Evolutionary conservation across 1,140 invertebrate genomes (phyloP), one percentile per base, ranked within the genome.

Genomic region (Apis florea): DNA sequence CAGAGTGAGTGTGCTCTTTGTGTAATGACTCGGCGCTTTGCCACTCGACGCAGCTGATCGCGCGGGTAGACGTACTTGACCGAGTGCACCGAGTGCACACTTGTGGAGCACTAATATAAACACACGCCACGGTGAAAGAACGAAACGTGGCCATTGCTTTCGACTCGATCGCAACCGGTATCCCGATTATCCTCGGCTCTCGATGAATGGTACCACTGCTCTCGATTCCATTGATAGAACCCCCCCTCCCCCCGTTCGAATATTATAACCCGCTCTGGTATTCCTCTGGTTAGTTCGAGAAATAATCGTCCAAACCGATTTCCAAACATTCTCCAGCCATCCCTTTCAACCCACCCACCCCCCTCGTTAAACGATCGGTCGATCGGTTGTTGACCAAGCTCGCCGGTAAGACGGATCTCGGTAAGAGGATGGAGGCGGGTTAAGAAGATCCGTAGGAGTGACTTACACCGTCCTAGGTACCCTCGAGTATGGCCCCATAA

Each of bases 1-100:
- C 90, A 91, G 87, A 91, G 91, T 93, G 93, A 94, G 92, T 93
- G 83, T 92, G 91, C 92, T 93, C 91, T 93, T 93, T 91, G 90
- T 90, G 85, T 90, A 93, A 93, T 94, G 93, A 94, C 92, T 93
- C 80, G 90, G 90, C 93, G 86, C 90, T 90, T 80, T 87, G 86
- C 87, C n/a, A n/a, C n/a, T 86, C 87, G 74, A 70, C 88, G 86
- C 88, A 89, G 89, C 90, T 89, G 90, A 90, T 91, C 88, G 87
- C 88, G 87, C 83, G 85, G 89, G 91, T 92, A 90, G 91, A 89
- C 91, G 91, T 92, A 93, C 92, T 93, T 92, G 91, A 92, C 92
- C 92, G 91, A 92, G 90, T 92, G 89, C 88, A 89, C 83, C 84
- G 87, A 91, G 90, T 40, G 31, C 31, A 92, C 90, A 91, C 89